Conservation (phyloP, 2,888 invertebrate species). For the Uloborus plumipes region DNA sequence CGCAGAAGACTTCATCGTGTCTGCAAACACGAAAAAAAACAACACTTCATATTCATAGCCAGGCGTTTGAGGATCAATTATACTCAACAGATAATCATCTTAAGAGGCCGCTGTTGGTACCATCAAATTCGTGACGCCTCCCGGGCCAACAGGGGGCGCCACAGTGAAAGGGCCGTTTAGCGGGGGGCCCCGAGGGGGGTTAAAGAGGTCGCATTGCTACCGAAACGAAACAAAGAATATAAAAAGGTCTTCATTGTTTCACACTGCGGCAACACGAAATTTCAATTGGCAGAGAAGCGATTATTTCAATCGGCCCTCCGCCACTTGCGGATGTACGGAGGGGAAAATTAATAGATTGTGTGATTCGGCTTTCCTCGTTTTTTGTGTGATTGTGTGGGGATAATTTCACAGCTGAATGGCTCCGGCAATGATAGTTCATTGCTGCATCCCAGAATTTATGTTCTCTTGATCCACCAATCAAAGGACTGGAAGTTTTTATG, state of each 20-base stretch:
- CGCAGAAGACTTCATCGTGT: neutral
- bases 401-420: slow-evolving; percentile 16
- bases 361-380: neutral
- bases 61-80: slow-evolving; percentile 9
- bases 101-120: slow-evolving; percentile 10
- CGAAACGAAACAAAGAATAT: slow-evolving; percentile 1
- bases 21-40: slow-evolving; percentile 4
- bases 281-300: slow-evolving; percentile 16
- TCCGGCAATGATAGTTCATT: slow-evolving; percentile 3
- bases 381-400: slow-evolving; percentile 8
- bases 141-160: slow-evolving; percentile 12
- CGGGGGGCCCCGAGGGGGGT: neutral
- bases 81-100: slow-evolving; percentile 20
- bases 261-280: slow-evolving; percentile 14
- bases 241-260: slow-evolving; percentile 16
- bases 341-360: slow-evolving; percentile 15
- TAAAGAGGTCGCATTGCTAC: slow-evolving; percentile 23
- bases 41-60: slow-evolving; percentile 21
- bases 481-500: too few relatives aligned
- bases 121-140: slow-evolving; percentile 10
- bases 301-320: slow-evolving; percentile 14
- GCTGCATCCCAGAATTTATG: too few relatives aligned
- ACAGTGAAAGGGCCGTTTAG: neutral
- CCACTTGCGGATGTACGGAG: slow-evolving; percentile 9
- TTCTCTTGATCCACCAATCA: too few relatives aligned